Evolutionary conservation across 2,797 vertebrate species (phyloP).

Genomic region (Brotula barbata): DNA sequence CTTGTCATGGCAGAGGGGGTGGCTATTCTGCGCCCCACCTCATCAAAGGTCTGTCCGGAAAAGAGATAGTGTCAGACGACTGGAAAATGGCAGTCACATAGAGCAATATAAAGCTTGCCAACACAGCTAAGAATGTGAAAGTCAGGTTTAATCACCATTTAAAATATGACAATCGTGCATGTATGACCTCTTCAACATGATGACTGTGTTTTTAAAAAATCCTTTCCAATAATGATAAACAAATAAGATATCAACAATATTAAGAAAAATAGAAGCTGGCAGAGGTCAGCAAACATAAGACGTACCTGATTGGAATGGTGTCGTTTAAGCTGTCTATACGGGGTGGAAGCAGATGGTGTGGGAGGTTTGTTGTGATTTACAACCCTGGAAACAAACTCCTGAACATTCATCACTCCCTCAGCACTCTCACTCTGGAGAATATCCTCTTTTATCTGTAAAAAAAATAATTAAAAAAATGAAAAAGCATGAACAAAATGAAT

Average conservation of each 20-base stretch:
- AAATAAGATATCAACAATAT: background rate
- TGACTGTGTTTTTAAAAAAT: too few relatives aligned
- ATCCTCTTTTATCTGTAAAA: conserved; percentile 82
- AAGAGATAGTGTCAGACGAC: background rate
- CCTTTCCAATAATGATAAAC: too few relatives aligned
- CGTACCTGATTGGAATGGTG: conserved; percentile 92
- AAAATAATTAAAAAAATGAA: too few relatives aligned
- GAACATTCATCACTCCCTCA: conserved; percentile 83
- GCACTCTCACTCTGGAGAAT: conserved; percentile 77
- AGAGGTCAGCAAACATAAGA: background rate
- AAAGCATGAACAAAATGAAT: too few relatives aligned
- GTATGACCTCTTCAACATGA: too few relatives aligned
- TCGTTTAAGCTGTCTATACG: conserved; percentile 92
- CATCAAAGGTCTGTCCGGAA: conserved; percentile 87
- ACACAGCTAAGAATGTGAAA: too few relatives aligned
- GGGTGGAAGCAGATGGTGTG: conserved; percentile 88
- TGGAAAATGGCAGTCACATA: background rate
- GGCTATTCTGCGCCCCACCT: conserved; percentile 85
- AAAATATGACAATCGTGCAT: too few relatives aligned
- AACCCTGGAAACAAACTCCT: conserved; percentile 87
- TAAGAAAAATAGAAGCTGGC: background rate
- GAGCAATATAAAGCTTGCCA: background rate
- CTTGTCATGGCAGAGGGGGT: conserved; percentile 80
- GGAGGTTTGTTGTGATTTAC: conserved; percentile 82
- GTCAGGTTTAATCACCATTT: too few relatives aligned